These are phyloP conservation scores for Tenthredo livida DNA, from an alignment of 2,888 invertebrate genomes.

Conservation along the genomic window DNA sequence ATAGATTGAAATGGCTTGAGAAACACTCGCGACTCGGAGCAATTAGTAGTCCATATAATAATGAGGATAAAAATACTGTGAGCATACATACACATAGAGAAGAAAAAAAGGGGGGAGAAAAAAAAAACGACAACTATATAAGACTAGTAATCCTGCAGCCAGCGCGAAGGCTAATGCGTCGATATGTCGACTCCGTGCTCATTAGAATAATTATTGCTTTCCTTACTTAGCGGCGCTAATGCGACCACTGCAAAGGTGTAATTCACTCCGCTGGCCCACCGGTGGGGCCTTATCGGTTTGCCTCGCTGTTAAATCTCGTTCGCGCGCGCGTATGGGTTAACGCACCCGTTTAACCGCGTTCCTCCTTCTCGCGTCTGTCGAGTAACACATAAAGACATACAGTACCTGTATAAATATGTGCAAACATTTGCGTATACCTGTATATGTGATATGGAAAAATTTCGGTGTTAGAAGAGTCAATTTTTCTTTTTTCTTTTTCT, in stretches of 20 bases:
- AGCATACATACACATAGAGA: constrained; percentile 4
- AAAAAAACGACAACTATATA: constrained; percentile 27
- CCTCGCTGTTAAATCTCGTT: constrained; percentile 30
- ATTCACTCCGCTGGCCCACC: constrained; percentile 42
- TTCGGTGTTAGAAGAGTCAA: neutral
- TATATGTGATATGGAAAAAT: neutral
- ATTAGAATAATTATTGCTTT: constrained; percentile 69
- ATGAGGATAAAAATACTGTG: constrained; percentile 60
- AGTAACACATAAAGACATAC: neutral
- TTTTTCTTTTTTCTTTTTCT: neutral
- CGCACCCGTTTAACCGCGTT: constrained; percentile 37
- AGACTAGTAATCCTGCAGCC: neutral
- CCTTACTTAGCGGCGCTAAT: constrained; percentile 53
- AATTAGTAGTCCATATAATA: constrained; percentile 68
- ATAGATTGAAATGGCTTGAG: neutral
- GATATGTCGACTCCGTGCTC: constrained; percentile 64
- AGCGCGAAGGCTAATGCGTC: constrained; percentile 56
- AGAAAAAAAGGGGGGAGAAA: constrained; percentile 21
- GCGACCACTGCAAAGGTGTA: constrained; percentile 49
- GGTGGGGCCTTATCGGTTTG: constrained; percentile 22
- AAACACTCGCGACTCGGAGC: constrained; percentile 53
- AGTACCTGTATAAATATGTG: neutral
- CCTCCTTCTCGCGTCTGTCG: neutral
- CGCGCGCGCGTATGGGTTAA: constrained; percentile 17
- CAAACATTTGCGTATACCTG: neutral